Percentiles rank a stretch among this genome's conserved stretches.
phyloP scores from a whole-genome alignment of 2,888 invertebrate genomes.

The Polyommatus iphigenia region DNA sequence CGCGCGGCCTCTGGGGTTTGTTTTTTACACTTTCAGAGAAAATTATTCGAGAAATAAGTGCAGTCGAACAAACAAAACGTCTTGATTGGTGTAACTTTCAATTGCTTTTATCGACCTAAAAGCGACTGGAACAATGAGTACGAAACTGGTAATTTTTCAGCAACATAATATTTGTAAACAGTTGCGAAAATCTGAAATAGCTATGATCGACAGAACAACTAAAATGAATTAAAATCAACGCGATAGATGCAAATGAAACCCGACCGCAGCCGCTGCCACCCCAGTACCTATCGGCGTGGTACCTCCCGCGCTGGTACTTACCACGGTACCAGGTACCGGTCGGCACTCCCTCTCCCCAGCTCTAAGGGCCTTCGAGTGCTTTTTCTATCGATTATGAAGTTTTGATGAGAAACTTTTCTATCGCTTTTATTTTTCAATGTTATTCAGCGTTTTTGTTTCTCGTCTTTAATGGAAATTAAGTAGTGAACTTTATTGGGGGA shows the following conservation, averaged over 20 bases:
- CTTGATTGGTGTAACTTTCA: not conserved
- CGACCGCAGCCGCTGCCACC: slow-evolving; percentile 41
- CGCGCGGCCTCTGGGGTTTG: not conserved
- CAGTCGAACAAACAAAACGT: not conserved
- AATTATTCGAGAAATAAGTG: no score
- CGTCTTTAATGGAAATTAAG: slow-evolving; percentile 17
- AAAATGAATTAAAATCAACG: slow-evolving; percentile 42
- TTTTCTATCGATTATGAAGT: slow-evolving; percentile 34
- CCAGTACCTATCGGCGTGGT: slow-evolving; percentile 12
- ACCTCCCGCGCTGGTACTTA: slow-evolving; percentile 26
- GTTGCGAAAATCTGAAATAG: not conserved
- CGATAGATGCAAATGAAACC: slow-evolving; percentile 50
- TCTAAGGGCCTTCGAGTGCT: slow-evolving; percentile 45
- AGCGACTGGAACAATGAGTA: not conserved
- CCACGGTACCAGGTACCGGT: slow-evolving; percentile 58
- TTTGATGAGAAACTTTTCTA: slow-evolving; percentile 32
- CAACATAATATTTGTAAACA: not conserved
- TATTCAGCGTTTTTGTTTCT: slow-evolving; percentile 20
- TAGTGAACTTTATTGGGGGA: not conserved
- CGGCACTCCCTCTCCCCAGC: slow-evolving; percentile 57
- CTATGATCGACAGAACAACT: not conserved
- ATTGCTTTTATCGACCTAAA: no score
- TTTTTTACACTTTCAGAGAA: no score
- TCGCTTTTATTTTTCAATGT: slow-evolving; percentile 30
- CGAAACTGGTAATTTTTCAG: not conserved